These are phyloP conservation scores for honey bee (Apis mellifera) DNA, from an alignment of 1,140 invertebrate genomes.

Conservation along the genomic window Amel_HAv3.1 CM009941.2:6895501-6896000, in stretches of 20 bases:
- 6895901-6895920: neutral
- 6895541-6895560: neutral
- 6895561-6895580: neutral
- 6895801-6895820: neutral
- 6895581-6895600: no score
- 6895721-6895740: no score
- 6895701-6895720: no score
- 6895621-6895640: slow-evolving; percentile 63
- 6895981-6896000: neutral
- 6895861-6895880: neutral
- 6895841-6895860: no score
- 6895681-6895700: slow-evolving; percentile 28
- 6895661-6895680: slow-evolving; percentile 7
- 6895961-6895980: slow-evolving; percentile 4
- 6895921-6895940: neutral
- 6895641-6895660: slow-evolving; percentile 9
- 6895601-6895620: no score
- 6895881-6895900: neutral
- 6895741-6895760: neutral
- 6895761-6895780: neutral
- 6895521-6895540: neutral
- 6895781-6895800: neutral
- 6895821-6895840: neutral
- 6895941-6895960: neutral
- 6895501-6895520: slow-evolving; percentile 26